Conservation (phyloP, 2,113 vertebrate species). For the Dasyornis broadbenti region DNA sequence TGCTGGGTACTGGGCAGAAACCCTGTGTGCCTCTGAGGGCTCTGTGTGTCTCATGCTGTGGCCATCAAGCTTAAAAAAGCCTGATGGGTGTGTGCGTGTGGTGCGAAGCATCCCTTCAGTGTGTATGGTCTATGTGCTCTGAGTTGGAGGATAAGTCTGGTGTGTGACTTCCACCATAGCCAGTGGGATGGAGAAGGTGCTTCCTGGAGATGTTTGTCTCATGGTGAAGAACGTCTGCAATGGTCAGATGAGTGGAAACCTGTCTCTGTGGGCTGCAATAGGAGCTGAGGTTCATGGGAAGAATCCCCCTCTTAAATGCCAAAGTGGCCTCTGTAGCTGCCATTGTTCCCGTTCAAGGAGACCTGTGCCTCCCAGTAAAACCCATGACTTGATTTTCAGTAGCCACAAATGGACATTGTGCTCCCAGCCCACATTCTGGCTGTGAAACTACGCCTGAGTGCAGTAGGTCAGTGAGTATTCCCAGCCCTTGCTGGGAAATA, state of each 20-base stretch:
- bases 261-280: neutral
- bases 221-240: neutral
- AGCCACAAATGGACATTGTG: accelerated
- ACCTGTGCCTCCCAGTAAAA: accelerated
- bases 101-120: neutral
- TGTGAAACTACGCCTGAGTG: neutral
- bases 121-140: neutral
- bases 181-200: neutral
- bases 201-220: neutral
- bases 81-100: neutral
- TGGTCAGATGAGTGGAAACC: neutral
- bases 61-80: neutral
- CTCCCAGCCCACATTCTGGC: neutral
- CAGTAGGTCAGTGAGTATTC: neutral
- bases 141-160: neutral
- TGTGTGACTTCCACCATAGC: accelerated
- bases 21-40: neutral
- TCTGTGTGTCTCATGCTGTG: accelerated
- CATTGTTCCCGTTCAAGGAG: neutral
- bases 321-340: neutral
- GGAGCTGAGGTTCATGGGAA: neutral
- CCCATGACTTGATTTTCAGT: neutral
- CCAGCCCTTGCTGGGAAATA: neutral
- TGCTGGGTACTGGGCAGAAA: neutral
- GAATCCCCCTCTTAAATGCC: neutral